phyloP scores from a whole-genome alignment of 2,797 vertebrate species.

The Megaceryle alcyon region DNA sequence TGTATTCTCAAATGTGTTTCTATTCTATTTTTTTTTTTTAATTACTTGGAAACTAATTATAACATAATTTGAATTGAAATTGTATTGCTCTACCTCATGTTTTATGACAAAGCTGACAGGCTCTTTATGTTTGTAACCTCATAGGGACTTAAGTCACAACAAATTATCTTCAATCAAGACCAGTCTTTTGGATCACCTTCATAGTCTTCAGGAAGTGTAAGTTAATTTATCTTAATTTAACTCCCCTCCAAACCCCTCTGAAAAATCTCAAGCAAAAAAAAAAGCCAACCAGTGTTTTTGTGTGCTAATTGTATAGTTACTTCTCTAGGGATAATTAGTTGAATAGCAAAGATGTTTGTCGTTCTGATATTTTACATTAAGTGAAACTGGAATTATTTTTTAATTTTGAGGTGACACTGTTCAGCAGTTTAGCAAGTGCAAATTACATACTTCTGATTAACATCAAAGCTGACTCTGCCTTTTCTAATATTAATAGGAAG shows the following conservation, averaged over 20 bases:
- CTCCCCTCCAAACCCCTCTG: background rate
- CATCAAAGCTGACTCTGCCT: slow-evolving; percentile 11
- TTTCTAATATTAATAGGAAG: slow-evolving; percentile 81
- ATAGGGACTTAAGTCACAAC: slow-evolving; percentile 94
- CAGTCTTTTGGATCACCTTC: slow-evolving; percentile 85
- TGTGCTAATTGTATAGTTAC: background rate
- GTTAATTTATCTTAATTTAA: slow-evolving; percentile 71
- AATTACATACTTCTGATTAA: background rate
- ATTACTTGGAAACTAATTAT: background rate
- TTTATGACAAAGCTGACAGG: slow-evolving; percentile 10
- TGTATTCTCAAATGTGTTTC: background rate
- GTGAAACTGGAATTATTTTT: background rate
- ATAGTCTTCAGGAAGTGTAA: slow-evolving; percentile 92
- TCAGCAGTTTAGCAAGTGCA: background rate
- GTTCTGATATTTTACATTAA: background rate
- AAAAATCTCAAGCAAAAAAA: background rate
- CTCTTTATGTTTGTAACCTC: slow-evolving; percentile 68
- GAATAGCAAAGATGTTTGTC: background rate
- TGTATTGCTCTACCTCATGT: background rate
- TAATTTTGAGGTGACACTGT: background rate
- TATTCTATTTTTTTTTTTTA: background rate
- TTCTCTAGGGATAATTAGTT: background rate
- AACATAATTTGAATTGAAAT: background rate
- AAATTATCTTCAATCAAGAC: slow-evolving; percentile 87
- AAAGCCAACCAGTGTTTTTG: background rate